Percentiles rank a stretch among this genome's conserved stretches.
Evolutionary conservation across 2,113 vertebrate species (phyloP).

Genomic region (Eudorcas thomsonii): DNA sequence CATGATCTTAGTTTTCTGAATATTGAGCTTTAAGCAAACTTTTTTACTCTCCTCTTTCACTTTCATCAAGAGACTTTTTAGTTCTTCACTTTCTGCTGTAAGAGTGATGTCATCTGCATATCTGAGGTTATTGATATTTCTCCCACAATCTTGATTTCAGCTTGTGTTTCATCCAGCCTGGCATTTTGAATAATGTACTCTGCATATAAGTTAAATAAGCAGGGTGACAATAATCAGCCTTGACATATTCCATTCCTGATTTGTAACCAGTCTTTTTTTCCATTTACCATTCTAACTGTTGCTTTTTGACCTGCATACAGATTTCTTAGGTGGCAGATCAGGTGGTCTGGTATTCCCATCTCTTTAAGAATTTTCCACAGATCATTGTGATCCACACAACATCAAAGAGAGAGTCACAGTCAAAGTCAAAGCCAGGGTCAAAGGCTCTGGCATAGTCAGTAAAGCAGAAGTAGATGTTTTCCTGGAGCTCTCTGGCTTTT

Average conservation of each 20-base stretch:
- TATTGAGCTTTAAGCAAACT: background rate
- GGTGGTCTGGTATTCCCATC: background rate
- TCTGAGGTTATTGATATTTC: background rate
- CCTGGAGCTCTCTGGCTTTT: background rate
- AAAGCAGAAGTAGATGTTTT: background rate
- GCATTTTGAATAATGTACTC: background rate
- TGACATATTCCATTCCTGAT: background rate
- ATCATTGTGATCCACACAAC: background rate
- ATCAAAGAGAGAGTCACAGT: background rate
- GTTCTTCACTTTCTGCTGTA: background rate
- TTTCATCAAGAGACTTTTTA: background rate
- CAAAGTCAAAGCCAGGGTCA: background rate
- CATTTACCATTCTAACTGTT: background rate
- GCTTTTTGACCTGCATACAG: background rate
- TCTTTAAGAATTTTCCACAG: background rate
- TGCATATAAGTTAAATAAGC: background rate
- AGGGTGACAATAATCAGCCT: background rate
- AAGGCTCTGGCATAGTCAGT: background rate
- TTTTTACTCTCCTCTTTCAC: background rate
- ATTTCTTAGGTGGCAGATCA: background rate
- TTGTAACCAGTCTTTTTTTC: background rate
- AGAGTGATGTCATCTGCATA: background rate
- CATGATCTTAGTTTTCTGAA: background rate
- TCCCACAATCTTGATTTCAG: background rate
- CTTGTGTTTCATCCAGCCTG: background rate